phyloP scores from a whole-genome alignment of 2,888 invertebrate species.

The Agrochola litura region DNA sequence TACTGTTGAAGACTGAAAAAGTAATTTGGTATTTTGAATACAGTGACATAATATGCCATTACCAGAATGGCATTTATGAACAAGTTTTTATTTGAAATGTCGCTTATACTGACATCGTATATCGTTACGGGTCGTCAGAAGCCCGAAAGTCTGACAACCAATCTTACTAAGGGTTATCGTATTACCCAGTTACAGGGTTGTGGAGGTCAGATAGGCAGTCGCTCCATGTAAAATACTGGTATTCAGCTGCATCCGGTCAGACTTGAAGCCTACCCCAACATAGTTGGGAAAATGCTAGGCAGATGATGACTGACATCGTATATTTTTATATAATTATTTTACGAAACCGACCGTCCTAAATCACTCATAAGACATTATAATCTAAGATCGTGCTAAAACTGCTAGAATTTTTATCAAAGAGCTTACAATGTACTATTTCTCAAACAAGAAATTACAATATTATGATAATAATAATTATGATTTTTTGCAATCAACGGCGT shows the following conservation, averaged over 20 bases:
- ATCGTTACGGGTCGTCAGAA: too few species aligned
- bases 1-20: constrained; percentile 29
- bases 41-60: background rate
- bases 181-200: too few species aligned
- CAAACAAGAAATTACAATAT: constrained; percentile 4
- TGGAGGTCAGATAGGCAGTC: too few species aligned
- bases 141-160: too few species aligned
- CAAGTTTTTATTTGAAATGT: background rate
- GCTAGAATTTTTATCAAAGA: constrained; percentile 32
- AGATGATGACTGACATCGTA: too few species aligned
- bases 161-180: too few species aligned
- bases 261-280: too few species aligned
- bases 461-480: background rate
- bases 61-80: background rate
- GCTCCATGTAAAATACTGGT: too few species aligned
- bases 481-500: constrained; percentile 14
- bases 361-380: constrained; percentile 20
- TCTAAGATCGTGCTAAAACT: constrained; percentile 33
- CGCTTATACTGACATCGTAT: background rate
- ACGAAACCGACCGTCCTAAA: constrained; percentile 30
- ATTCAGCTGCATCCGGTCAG: too few species aligned
- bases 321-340: background rate
- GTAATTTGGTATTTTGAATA: background rate
- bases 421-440: constrained; percentile 11
- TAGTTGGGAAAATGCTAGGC: too few species aligned